phyloP scores from a whole-genome alignment of 2,113 vertebrate genomes.

The Strix uralensis region DNA sequence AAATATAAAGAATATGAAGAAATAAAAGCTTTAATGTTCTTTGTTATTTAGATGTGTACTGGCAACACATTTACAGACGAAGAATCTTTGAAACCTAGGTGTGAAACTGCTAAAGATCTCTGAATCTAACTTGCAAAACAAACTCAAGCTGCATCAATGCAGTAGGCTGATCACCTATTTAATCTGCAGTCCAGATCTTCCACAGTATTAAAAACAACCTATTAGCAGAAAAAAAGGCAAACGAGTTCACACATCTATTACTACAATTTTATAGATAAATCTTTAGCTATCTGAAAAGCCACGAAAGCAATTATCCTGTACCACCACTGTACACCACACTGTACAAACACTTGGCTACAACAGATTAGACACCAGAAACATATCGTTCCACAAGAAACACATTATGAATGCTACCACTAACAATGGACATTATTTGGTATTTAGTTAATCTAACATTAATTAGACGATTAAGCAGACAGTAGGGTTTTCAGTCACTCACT shows the following conservation, averaged over 20 bases:
- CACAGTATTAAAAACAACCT: background rate
- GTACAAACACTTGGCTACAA: background rate
- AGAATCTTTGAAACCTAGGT: conserved; percentile 2
- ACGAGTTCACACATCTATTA: background rate
- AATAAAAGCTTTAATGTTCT: background rate
- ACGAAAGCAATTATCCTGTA: background rate
- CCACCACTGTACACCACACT: background rate
- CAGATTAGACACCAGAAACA: background rate
- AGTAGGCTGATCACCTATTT: background rate
- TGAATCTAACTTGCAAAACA: conserved; percentile 35
- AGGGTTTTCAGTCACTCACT: background rate
- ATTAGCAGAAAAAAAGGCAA: background rate
- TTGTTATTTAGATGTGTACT: conserved; percentile 6
- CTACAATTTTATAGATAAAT: background rate
- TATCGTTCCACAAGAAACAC: background rate
- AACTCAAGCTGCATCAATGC: background rate
- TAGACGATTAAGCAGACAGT: background rate
- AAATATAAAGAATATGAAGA: background rate
- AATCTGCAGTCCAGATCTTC: background rate
- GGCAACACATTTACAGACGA: conserved; percentile 14
- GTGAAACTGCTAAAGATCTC: conserved; percentile 26
- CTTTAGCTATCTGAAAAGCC: background rate
- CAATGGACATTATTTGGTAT: rapidly evolving
- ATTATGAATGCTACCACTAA: background rate
- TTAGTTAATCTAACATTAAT: background rate